Conservation (phyloP, 1,140 invertebrate species). For the Phthorimaea operculella region DNA sequence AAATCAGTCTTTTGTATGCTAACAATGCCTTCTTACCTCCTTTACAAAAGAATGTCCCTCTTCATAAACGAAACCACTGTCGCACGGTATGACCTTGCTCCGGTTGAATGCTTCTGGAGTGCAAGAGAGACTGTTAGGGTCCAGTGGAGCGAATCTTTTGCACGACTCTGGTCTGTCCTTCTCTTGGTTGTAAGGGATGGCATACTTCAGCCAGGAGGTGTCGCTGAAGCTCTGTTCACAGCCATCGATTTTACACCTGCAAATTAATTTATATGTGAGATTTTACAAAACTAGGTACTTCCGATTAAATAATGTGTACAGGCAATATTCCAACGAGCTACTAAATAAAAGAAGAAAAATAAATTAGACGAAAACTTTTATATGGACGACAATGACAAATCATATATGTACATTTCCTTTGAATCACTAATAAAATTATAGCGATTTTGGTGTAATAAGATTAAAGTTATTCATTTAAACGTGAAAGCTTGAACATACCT, state of each 20-base stretch:
- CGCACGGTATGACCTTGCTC: conserved; percentile 36
- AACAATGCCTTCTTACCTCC: conserved; percentile 34
- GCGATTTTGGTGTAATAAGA: too few species aligned
- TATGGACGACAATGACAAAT: too few species aligned
- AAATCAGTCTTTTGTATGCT: background rate
- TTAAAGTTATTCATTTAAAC: too few species aligned
- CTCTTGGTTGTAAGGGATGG: conserved; percentile 34
- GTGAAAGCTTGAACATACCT: too few species aligned
- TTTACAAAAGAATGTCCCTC: conserved; percentile 41
- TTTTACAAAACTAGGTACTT: too few species aligned
- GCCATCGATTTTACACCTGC: conserved; percentile 46
- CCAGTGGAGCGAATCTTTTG: conserved; percentile 27
- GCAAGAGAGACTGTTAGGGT: conserved; percentile 29
- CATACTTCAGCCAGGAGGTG: conserved; percentile 49
- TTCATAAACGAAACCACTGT: conserved; percentile 41
- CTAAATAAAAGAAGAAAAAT: too few species aligned
- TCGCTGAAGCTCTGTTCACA: conserved; percentile 54
- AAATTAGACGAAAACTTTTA: too few species aligned
- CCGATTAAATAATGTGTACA: too few species aligned
- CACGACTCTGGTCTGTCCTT: conserved; percentile 28
- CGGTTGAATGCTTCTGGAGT: conserved; percentile 31
- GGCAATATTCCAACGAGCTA: too few species aligned
- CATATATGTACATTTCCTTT: too few species aligned
- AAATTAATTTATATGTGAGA: background rate
- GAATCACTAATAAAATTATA: too few species aligned